phyloP scores from a whole-genome alignment of 2,888 invertebrate genomes.

The Tenthredo mesomela region DNA sequence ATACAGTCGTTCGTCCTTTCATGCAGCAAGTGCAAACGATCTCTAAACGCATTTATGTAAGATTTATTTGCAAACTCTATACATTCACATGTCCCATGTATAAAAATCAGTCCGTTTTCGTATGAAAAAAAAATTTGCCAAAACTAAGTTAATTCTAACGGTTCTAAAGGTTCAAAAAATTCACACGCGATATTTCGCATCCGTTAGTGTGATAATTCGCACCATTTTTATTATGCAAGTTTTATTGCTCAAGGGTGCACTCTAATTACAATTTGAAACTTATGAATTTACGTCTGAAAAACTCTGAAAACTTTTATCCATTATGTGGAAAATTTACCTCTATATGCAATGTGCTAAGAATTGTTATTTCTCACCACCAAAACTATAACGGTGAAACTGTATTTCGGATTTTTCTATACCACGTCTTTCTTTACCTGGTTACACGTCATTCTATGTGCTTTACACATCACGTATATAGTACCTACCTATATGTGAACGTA shows the following conservation, averaged over 20 bases:
- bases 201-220: background rate
- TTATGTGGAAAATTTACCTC: background rate
- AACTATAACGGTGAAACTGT: background rate
- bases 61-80: background rate
- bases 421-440: background rate
- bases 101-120: background rate
- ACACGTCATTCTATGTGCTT: background rate
- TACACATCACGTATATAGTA: background rate
- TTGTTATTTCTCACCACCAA: background rate
- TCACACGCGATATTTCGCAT: background rate
- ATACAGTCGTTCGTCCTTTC: background rate
- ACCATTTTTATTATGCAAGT: background rate
- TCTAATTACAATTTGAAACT: background rate
- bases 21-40: background rate
- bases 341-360: background rate
- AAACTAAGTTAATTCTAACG: background rate
- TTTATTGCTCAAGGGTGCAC: background rate
- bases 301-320: background rate
- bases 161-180: background rate
- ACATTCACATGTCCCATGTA: background rate
- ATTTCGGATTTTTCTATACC: background rate
- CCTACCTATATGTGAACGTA: background rate
- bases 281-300: background rate
- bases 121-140: background rate
- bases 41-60: background rate